Base-by-base conservation (phyloP, 1,140 invertebrate genomes). In the Zaprionus ghesquierei region DNA sequence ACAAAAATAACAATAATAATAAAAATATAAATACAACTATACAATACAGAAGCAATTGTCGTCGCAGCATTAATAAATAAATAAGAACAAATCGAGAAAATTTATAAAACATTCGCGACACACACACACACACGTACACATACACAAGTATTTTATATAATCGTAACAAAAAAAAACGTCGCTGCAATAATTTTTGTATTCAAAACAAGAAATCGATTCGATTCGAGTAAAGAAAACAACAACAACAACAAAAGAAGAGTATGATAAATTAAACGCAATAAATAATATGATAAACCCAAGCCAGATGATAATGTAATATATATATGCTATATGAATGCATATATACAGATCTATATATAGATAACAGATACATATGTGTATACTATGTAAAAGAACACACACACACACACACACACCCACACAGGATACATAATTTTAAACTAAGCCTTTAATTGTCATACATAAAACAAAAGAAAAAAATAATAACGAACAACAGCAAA, bases 121-220 rank as follows among this genome's bases (percentile, higher is more conserved):
- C 31, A 50, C 46, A 27, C 9, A 33, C 35, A 46, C 18, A 41
- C 44, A 59, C 6, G 61, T 56, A 22, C 46, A 62, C 46, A 49
- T 22, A 61, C 50, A 54, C 46, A 75, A 75, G 71, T 70, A 81
- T 85, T 85, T 85, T 80, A 69, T 80, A 69, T 59, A 80, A 80
- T 58, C 59, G 73, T 65, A 76, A 69, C 18, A 62, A 53, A 35
- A 49, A n/a, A n/a, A n/a, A 58, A 60, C 55, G 55, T 60, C 35
- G 69, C 63, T 89, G 77, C 70, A 78, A 89, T 89, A 80, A 74
- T 81, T 75, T 41, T 89, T 84, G 74, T 77, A 84, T 73, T 89
- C 1, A 29, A 35, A 62, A 62, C 33, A 6, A 23, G 49, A 82
- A 73, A 59, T 62, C 35, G 35, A 53, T n/a, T n/a, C n/a, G 51